Percentiles rank a stretch among this genome's conserved stretches.
Conservation (phyloP, 2,113 vertebrate species). For the Daboia siamensis region DNA sequence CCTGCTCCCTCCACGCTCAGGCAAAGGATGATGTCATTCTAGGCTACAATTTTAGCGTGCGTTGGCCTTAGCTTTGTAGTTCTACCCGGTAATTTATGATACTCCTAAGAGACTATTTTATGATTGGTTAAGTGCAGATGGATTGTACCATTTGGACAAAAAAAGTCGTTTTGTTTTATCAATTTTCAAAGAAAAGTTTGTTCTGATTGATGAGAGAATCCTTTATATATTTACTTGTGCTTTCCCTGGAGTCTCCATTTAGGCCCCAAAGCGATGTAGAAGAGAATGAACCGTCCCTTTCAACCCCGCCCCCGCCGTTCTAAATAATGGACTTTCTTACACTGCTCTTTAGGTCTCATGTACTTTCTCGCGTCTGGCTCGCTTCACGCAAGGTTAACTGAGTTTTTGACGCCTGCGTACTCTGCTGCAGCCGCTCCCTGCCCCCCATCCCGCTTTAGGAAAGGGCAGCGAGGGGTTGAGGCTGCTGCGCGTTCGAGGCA, state of each 20-base stretch:
- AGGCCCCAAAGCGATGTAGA: not conserved
- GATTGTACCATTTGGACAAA: not conserved
- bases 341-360: fast-evolving
- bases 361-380: fast-evolving
- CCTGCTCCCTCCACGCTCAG: not conserved
- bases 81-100: constrained; percentile 5
- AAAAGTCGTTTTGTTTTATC: not conserved
- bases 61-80: fast-evolving
- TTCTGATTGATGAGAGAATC: not conserved
- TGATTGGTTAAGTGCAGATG: constrained; percentile 46
- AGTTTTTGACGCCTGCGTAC: constrained; percentile 28
- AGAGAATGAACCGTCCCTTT: not conserved
- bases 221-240: not conserved
- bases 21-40: constrained; percentile 14
- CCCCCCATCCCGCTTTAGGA: not conserved
- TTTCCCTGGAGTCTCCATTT: not conserved
- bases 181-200: not conserved
- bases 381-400: not conserved
- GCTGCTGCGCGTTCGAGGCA: not conserved
- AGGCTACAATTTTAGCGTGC: not conserved
- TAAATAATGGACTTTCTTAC: fast-evolving
- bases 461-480: not conserved
- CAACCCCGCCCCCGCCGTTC: not conserved
- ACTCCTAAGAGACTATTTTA: fast-evolving
- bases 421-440: fast-evolving